Evolutionary conservation across 2,888 invertebrate species (phyloP).

Genomic region (Nymphalis urticae): DNA sequence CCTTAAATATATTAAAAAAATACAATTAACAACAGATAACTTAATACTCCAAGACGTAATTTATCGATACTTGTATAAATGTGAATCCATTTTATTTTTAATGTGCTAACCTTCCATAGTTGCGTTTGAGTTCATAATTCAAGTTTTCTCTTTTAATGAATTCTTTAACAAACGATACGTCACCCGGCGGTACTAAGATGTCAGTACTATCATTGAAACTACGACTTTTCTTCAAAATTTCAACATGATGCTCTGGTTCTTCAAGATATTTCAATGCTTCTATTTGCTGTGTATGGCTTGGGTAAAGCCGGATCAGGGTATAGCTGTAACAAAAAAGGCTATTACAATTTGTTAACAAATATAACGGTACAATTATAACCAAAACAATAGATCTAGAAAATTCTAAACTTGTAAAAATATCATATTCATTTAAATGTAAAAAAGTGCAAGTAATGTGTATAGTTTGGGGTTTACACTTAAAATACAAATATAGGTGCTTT

Average conservation of each 20-base stretch:
- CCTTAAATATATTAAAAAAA: slow-evolving; percentile 44
- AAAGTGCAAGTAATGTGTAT: no score
- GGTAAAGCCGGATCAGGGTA: slow-evolving; percentile 57
- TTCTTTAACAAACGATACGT: slow-evolving; percentile 47
- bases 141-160: slow-evolving; percentile 50
- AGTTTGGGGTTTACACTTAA: no score
- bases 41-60: no score
- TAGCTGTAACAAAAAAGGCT: slow-evolving; percentile 52
- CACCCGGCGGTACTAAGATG: slow-evolving; percentile 57
- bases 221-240: slow-evolving; percentile 60
- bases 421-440: neutral
- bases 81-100: neutral
- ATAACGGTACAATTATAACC: no score
- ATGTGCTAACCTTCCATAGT: slow-evolving; percentile 66
- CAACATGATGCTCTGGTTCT: slow-evolving; percentile 51
- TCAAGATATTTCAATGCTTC: slow-evolving; percentile 47
- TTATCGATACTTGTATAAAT: no score
- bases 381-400: no score
- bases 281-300: slow-evolving; percentile 51
- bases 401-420: no score
- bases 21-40: no score
- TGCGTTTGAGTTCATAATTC: slow-evolving; percentile 48
- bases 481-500: no score
- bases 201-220: slow-evolving; percentile 67
- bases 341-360: neutral